Evolutionary conservation across 2,113 vertebrate genomes (phyloP), one percentile per base, ranked within the genome.

Genomic region (Hyperopisus bebe): DNA sequence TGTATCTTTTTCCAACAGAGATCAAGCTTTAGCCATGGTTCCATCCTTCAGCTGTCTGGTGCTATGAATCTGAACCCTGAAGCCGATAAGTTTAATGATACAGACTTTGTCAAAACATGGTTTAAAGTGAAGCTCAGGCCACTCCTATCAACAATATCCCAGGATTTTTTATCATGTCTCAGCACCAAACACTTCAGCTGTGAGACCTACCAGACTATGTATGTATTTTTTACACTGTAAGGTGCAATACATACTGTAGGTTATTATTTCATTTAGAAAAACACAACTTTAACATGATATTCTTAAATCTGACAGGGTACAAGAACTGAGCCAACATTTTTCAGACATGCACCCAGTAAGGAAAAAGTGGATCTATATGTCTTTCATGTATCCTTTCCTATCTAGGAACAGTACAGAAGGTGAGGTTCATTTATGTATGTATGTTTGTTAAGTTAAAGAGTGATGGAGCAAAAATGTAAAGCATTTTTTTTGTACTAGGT

Each of bases 381-480:
- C 94, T 91, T 96, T 96, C 47, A 95, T 96, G 93, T 94, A 95
- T 82, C 95, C 96, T 1, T 96, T 96, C 90, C 94, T 96, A 89
- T 95, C 95, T 11, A 91, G 93, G 90, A 89, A 93, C 19, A 19
- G 90, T 46, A 89, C 93, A 2, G 84, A 89, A 5, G 96, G 96
- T 96, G 92, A 90, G 39, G 11, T 53, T 82, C 17, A 58, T 88
- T 6, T 8, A 86, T 27, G 10, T 4, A 8, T 42, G 3, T 11
- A 5, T 89, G 9, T 70, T 11, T 86, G 21, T 88, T 15, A 21
- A n/a, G 74, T 31, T 51, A 87, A 9, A 7, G 44, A 46, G 15
- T 50, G 8, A 89, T 17, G 86, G 27, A 66, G 2, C 35, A 88
- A 50, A 55, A 42, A 19, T 58, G 8, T 35, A 58, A 88, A 42